These are phyloP conservation scores for Bombus sibiricus DNA, from an alignment of 1,140 invertebrate genomes.

Conservation along the genomic window DNA sequence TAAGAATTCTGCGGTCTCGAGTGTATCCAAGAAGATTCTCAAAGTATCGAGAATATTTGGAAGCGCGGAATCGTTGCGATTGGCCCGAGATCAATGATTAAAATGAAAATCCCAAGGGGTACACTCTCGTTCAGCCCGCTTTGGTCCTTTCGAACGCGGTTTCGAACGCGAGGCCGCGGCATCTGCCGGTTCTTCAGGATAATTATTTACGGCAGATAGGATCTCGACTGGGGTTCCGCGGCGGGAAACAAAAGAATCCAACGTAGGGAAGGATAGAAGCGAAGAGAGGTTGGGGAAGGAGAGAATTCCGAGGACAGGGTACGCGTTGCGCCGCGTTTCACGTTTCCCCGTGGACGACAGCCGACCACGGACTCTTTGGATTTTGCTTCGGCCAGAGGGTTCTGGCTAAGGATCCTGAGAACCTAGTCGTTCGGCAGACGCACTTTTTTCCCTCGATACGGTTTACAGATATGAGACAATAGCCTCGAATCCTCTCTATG, in stretches of 20 bases:
- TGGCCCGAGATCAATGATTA: slow-evolving; percentile 56
- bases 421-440: slow-evolving; percentile 35
- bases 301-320: slow-evolving; percentile 52
- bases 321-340: slow-evolving; percentile 33
- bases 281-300: background rate
- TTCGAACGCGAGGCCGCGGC: slow-evolving; percentile 60
- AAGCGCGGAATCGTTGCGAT: slow-evolving; percentile 3
- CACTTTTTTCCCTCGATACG: slow-evolving; percentile 45
- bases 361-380: slow-evolving; percentile 20
- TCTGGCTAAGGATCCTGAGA: slow-evolving; percentile 57
- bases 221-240: slow-evolving; percentile 77
- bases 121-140: slow-evolving; percentile 5
- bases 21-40: background rate
- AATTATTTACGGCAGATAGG: slow-evolving; percentile 83
- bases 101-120: slow-evolving; percentile 69
- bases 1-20: too few species aligned
- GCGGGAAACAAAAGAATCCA: slow-evolving; percentile 80
- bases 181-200: slow-evolving; percentile 76
- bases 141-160: slow-evolving; percentile 18
- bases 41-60: slow-evolving; percentile 39
- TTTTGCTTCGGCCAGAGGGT: slow-evolving; percentile 34
- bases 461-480: slow-evolving; percentile 50
- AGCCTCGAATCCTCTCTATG: slow-evolving; percentile 1
- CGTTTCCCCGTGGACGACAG: slow-evolving; percentile 57
- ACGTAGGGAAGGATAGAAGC: slow-evolving; percentile 49